Conservation (phyloP, 2,888 invertebrate genomes). For the Ophonus ardosiacus region DNA sequence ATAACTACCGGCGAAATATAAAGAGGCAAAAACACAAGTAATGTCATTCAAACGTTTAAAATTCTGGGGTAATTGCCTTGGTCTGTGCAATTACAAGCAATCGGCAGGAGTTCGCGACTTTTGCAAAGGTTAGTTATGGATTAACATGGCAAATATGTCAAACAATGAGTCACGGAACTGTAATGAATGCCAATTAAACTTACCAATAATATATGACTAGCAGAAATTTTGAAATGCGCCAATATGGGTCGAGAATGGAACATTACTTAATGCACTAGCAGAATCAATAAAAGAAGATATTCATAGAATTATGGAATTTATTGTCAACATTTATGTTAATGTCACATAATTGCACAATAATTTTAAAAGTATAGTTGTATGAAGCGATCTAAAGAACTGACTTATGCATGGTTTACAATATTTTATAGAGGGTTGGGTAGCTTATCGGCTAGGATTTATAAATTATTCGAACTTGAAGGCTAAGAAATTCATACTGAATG, state of each 20-base stretch:
- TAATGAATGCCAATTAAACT: slow-evolving; percentile 26
- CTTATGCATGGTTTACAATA: no score
- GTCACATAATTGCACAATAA: no score
- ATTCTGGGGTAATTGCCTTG: slow-evolving; percentile 33
- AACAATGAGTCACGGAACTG: slow-evolving; percentile 28
- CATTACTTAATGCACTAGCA: not conserved
- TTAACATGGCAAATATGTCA: slow-evolving; percentile 33
- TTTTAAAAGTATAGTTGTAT: no score
- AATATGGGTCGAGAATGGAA: not conserved
- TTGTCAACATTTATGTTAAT: no score
- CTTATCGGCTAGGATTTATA: no score
- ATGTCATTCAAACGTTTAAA: slow-evolving; percentile 48
- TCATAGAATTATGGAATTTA: no score
- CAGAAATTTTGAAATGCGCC: not conserved
- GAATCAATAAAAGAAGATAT: not conserved
- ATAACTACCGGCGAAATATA: not conserved
- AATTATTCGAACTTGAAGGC: no score
- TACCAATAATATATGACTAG: slow-evolving; percentile 29
- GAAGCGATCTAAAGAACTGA: no score
- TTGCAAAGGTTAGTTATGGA: slow-evolving; percentile 36
- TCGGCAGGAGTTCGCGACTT: slow-evolving; percentile 16
- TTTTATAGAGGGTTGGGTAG: no score
- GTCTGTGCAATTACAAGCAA: not conserved
- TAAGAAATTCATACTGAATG: no score
- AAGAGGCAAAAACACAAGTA: slow-evolving; percentile 7